These are phyloP conservation scores for Drosophila lacteicornis DNA, from an alignment of 1,140 invertebrate genomes.

Conservation along the genomic window DNA sequence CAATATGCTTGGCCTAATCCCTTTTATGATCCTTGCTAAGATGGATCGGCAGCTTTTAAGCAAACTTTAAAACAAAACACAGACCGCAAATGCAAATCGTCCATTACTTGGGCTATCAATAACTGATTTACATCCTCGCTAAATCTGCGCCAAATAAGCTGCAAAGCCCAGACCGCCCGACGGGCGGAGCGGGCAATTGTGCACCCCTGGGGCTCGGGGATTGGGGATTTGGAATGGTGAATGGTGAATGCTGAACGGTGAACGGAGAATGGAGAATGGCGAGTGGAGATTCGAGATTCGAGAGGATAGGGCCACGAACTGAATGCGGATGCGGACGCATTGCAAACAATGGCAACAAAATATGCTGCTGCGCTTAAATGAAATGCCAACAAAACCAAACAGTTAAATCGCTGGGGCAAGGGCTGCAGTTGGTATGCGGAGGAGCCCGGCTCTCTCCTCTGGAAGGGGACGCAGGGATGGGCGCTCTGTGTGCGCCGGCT, in stretches of 20 bases:
- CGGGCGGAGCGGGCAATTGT: constrained; percentile 19
- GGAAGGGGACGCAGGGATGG: background rate
- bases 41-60: constrained; percentile 19
- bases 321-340: constrained; percentile 60
- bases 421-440: constrained; percentile 33
- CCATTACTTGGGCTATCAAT: constrained; percentile 78
- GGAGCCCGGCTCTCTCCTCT: background rate
- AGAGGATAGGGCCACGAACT: constrained; percentile 18
- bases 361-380: constrained; percentile 80
- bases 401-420: constrained; percentile 58
- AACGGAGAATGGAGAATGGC: background rate
- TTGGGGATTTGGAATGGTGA: background rate
- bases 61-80: constrained; percentile 4
- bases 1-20: constrained; percentile 8
- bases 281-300: background rate
- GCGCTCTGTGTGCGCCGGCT: background rate
- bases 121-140: constrained; percentile 77
- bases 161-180: constrained; percentile 13
- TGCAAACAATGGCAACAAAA: constrained; percentile 80
- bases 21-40: background rate
- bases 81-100: constrained; percentile 57
- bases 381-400: constrained; percentile 79
- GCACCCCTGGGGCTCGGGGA: constrained; percentile 1
- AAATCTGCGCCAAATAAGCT: constrained; percentile 63
- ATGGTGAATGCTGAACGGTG: background rate